Evolutionary conservation across 2,797 vertebrate genomes (phyloP).

Genomic region (Neosilurus hyrtlii): DNA sequence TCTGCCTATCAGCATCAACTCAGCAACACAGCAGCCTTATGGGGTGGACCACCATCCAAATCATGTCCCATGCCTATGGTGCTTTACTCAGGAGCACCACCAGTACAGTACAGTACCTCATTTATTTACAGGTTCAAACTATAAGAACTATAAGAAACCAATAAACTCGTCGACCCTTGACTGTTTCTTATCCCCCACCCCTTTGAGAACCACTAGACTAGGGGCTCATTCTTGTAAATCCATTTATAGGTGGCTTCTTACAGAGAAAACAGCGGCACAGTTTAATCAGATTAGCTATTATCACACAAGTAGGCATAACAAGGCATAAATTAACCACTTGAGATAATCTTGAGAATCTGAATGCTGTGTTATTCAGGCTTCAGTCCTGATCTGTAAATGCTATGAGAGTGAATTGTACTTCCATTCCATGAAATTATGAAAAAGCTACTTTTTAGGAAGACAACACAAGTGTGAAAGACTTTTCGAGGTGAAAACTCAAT

Average conservation of each 20-base stretch:
- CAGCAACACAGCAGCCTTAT: too few relatives aligned
- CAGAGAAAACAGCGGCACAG: slow-evolving; percentile 1
- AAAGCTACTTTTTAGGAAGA: slow-evolving; percentile 6
- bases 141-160: not conserved
- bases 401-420: not conserved
- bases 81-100: too few relatives aligned
- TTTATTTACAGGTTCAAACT: not conserved
- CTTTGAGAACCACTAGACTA: not conserved
- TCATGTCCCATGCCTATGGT: too few relatives aligned
- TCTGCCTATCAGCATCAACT: too few relatives aligned
- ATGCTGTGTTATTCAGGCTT: not conserved
- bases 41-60: too few relatives aligned
- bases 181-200: not conserved
- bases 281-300: slow-evolving; percentile 31
- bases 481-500: slow-evolving; percentile 47
- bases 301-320: slow-evolving; percentile 19
- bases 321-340: slow-evolving; percentile 12
- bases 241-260: not conserved
- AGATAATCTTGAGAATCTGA: not conserved
- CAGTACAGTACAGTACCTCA: not conserved
- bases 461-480: slow-evolving; percentile 35
- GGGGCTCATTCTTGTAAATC: slow-evolving; percentile 19
- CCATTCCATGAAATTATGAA: not conserved
- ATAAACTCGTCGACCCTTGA: not conserved
- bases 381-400: not conserved